Percentiles rank a stretch among this genome's conserved stretches.
Conservation (phyloP, 1,140 invertebrate genomes). For the Homalodisca vitripennis region DNA sequence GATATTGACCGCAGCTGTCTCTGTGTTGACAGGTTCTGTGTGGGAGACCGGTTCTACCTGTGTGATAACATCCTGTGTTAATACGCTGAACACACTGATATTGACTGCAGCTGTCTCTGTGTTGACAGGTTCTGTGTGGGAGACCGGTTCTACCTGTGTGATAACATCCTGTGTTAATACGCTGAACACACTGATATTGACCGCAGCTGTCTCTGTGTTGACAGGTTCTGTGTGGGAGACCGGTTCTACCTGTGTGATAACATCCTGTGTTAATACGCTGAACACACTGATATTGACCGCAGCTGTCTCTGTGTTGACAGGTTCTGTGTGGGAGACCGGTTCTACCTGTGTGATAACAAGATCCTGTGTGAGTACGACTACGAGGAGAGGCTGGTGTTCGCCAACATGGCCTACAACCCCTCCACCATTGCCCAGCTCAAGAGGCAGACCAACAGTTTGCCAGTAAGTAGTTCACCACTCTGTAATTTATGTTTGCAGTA, state of each 20-base stretch:
- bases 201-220: too few species aligned
- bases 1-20: too few species aligned
- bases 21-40: conserved; percentile 97
- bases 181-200: too few species aligned
- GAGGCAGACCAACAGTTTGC: conserved; percentile 73
- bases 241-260: conserved; percentile 90
- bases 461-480: conserved; percentile 41
- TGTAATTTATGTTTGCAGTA: too few species aligned
- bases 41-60: conserved; percentile 88
- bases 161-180: too few species aligned
- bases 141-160: too few species aligned
- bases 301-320: conserved; percentile 54
- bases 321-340: conserved; percentile 93
- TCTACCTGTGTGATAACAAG: conserved; percentile 91
- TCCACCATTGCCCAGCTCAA: conserved; percentile 83
- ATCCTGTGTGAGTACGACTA: conserved; percentile 94
- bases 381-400: conserved; percentile 85
- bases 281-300: too few species aligned
- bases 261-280: conserved; percentile 91
- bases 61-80: conserved; percentile 93
- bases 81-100: too few species aligned
- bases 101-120: too few species aligned
- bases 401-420: conserved; percentile 88
- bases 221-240: conserved; percentile 95
- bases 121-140: too few species aligned